A percentile compares a stretch with the other conserved stretches of the same genome.
Evolutionary conservation across 2,888 invertebrate genomes (phyloP).

Genomic region (Diogma glabrata): DNA sequence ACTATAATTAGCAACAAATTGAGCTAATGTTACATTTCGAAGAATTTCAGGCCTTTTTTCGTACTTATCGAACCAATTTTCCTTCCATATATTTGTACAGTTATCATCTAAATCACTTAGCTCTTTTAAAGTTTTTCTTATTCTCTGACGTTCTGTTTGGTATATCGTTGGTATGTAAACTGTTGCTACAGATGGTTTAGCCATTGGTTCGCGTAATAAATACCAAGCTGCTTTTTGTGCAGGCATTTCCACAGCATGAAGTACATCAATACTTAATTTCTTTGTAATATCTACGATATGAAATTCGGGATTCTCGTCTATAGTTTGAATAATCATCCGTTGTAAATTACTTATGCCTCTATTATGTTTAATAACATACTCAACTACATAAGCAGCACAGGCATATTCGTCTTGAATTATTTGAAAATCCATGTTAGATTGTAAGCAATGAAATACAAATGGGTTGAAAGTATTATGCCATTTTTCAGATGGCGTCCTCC

Average conservation of each 20-base stretch:
- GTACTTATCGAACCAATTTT: conserved; percentile 3
- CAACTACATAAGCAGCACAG: background rate
- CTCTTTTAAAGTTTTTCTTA: conserved; percentile 4
- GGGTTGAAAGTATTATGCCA: background rate
- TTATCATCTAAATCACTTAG: background rate
- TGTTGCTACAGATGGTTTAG: no score
- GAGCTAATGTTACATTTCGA: background rate
- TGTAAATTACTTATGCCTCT: conserved; percentile 14
- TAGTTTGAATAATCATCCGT: conserved; percentile 16
- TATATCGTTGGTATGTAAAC: no score
- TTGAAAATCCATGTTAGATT: conserved; percentile 32
- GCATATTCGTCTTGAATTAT: conserved; percentile 28
- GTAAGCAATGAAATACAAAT: conserved; percentile 10
- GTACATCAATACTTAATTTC: conserved; percentile 25
- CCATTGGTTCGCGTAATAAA: no score
- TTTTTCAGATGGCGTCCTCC: background rate
- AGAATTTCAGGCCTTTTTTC: background rate
- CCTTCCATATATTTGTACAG: conserved; percentile 1
- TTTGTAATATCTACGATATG: conserved; percentile 24
- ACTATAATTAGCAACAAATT: background rate
- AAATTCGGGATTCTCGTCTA: conserved; percentile 29
- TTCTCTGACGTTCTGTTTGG: no score
- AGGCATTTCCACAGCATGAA: conserved; percentile 29
- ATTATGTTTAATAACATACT: background rate
- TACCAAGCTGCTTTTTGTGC: conserved; percentile 37